Conservation (phyloP, 2,797 vertebrate species). For the Fundulus diaphanus region DNA sequence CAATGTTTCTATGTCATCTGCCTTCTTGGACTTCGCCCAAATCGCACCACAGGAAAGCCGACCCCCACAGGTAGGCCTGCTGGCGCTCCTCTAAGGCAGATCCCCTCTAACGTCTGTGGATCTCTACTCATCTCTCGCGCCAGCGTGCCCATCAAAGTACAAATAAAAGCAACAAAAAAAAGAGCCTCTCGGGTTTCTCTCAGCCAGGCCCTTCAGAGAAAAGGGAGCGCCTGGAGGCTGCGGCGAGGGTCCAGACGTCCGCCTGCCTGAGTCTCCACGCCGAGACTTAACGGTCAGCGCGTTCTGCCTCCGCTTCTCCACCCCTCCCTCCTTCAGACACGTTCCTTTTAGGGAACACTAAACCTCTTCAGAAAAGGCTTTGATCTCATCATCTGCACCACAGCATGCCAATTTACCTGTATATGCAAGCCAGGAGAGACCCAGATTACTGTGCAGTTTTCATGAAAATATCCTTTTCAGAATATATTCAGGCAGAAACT, state of each 20-base stretch:
- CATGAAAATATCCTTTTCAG: constrained; percentile 47
- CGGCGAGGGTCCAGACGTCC: constrained; percentile 13
- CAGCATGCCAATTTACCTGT: constrained; percentile 45
- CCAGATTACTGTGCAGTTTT: constrained; percentile 72
- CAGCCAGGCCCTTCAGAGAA: constrained; percentile 15
- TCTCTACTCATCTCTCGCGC: constrained; percentile 47
- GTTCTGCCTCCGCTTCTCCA: constrained; percentile 35
- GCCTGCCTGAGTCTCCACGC: constrained; percentile 27
- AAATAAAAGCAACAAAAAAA: constrained; percentile 2
- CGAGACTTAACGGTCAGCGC: constrained; percentile 47
- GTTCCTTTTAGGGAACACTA: constrained; percentile 35
- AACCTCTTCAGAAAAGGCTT: constrained; percentile 17
- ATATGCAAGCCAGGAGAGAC: constrained; percentile 82
- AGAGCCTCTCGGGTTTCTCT: not conserved
- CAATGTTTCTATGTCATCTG: constrained; percentile 39
- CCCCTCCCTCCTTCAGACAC: constrained; percentile 14
- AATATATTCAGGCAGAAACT: constrained; percentile 66
- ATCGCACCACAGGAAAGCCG: constrained; percentile 37
- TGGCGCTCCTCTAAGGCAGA: constrained; percentile 50
- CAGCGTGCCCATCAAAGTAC: constrained; percentile 32
- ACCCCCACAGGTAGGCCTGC: constrained; percentile 44
- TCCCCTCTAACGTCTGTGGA: constrained; percentile 44
- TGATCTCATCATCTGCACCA: constrained; percentile 38
- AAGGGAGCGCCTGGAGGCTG: constrained; percentile 9
- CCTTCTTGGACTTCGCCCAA: constrained; percentile 51